Percentiles rank a stretch among this genome's conserved stretches.
phyloP scores from a whole-genome alignment of 2,888 invertebrate genomes.

The Melolontha melolontha region DNA sequence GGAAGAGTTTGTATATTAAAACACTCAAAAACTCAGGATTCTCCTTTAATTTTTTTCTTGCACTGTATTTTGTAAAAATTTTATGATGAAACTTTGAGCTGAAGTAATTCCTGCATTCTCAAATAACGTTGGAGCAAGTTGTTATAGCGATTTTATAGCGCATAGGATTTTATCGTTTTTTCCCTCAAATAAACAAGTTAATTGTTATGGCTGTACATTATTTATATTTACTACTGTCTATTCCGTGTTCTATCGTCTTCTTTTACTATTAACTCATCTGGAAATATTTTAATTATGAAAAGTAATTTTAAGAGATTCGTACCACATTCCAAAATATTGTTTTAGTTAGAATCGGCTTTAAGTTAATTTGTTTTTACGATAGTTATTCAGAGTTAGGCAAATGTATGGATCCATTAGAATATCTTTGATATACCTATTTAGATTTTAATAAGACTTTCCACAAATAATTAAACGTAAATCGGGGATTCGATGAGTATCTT shows the following conservation, averaged over 20 bases:
- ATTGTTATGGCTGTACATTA: slow-evolving; percentile 16
- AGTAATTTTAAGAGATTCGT: no score
- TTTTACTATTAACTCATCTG: background rate
- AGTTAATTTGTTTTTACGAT: no score
- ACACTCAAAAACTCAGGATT: background rate
- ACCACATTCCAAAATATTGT: no score
- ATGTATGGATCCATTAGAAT: no score
- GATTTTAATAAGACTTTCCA: no score
- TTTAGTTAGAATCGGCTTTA: no score
- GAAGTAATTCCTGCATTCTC: slow-evolving; percentile 25
- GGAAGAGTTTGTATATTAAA: no score
- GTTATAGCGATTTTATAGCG: slow-evolving; percentile 1
- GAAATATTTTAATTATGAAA: no score
- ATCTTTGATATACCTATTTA: no score
- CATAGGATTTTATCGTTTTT: slow-evolving; percentile 10
- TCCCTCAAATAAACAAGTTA: slow-evolving; percentile 21
- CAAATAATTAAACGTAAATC: no score
- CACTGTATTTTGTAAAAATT: slow-evolving; percentile 17
- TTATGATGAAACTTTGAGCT: slow-evolving; percentile 17
- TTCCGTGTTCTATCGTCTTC: background rate
- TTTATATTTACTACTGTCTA: slow-evolving; percentile 5
- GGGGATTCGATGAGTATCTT: no score
- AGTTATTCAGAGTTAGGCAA: no score
- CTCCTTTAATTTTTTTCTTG: background rate
- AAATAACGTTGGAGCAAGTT: slow-evolving; percentile 9